Percentiles rank a stretch among this genome's conserved stretches.
phyloP scores from a whole-genome alignment of 2,888 invertebrate genomes.

The Spilarctia lutea region DNA sequence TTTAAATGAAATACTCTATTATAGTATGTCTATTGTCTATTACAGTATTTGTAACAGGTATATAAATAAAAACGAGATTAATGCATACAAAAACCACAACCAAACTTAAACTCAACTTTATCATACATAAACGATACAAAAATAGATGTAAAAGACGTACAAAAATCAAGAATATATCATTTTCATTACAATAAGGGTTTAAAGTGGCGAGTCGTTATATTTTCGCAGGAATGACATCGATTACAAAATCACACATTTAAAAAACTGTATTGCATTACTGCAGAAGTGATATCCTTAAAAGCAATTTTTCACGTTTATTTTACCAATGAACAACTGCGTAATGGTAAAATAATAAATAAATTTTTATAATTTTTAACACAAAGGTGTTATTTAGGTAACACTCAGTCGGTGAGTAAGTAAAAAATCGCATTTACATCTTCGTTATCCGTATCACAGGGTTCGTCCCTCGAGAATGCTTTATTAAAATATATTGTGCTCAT shows the following conservation, averaged over 20 bases:
- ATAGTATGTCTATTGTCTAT: no score
- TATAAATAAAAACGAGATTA: no score
- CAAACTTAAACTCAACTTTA: no score
- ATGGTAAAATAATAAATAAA: constrained; percentile 25
- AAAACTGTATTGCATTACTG: background rate
- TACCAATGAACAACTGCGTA: background rate
- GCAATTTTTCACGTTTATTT: background rate
- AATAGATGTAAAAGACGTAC: no score
- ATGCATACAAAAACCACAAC: no score
- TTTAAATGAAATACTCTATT: no score
- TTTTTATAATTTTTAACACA: constrained; percentile 31
- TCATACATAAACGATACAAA: no score
- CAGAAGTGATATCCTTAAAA: background rate
- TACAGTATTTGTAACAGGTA: no score
- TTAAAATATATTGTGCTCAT: constrained; percentile 84
- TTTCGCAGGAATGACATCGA: background rate
- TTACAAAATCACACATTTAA: background rate
- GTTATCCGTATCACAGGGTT: constrained; percentile 76
- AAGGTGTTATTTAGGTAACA: constrained; percentile 57
- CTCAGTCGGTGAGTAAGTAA: constrained; percentile 72
- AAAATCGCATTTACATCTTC: constrained; percentile 79
- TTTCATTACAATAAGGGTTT: background rate
- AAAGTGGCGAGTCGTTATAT: background rate
- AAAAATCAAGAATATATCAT: no score
- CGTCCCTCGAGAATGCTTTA: constrained; percentile 79